phyloP scores from a whole-genome alignment of 2,113 vertebrate species.

The Percina caprodes region DNA sequence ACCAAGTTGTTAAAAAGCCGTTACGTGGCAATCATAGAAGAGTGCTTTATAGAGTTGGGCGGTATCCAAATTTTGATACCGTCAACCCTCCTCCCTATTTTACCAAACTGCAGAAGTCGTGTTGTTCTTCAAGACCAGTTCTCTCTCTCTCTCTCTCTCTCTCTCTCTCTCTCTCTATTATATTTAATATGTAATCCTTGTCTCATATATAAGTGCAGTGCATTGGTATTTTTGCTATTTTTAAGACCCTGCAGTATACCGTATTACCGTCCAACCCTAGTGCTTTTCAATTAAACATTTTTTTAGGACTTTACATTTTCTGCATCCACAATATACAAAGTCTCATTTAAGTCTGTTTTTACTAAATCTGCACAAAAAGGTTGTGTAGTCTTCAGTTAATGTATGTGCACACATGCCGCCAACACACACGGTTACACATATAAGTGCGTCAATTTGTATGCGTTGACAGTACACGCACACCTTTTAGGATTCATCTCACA shows the following conservation, averaged over 20 bases:
- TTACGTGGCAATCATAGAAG: neutral
- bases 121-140: too few species aligned
- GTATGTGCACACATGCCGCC: neutral
- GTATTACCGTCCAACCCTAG: neutral
- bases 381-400: neutral
- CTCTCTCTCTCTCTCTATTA: too few species aligned
- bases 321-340: neutral
- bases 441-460: slow-evolving; percentile 17
- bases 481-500: slow-evolving; percentile 50
- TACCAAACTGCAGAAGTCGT: too few species aligned
- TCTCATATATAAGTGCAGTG: too few species aligned
- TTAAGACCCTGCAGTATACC: too few species aligned
- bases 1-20: neutral
- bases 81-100: too few species aligned
- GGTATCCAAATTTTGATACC: too few species aligned
- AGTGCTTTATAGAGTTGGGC: neutral
- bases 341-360: neutral
- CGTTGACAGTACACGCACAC: slow-evolving; percentile 10
- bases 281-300: neutral
- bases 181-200: too few species aligned
- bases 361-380: neutral
- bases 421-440: slow-evolving; percentile 8
- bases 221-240: too few species aligned
- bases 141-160: too few species aligned
- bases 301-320: neutral